Conservation (phyloP, 1,140 invertebrate genomes). For the Akabosia matsudoensis region DNA sequence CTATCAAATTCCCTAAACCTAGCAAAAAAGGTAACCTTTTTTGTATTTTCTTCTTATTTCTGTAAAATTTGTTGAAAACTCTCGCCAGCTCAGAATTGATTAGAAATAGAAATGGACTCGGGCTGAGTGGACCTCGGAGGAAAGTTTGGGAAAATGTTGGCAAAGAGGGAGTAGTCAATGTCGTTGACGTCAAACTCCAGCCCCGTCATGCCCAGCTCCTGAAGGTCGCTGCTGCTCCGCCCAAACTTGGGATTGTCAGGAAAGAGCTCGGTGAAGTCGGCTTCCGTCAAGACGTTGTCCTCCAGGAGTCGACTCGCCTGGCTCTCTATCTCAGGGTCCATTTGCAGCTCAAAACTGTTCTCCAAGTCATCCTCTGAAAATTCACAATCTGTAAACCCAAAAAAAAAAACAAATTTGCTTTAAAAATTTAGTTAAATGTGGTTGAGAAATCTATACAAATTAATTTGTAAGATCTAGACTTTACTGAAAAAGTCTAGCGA, state of each 20-base stretch:
- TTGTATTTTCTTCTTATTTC: too few relatives aligned
- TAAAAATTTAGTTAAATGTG: too few relatives aligned
- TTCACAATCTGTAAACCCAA: constrained; percentile 40
- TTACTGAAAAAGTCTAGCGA: too few relatives aligned
- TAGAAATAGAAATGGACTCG: constrained; percentile 42
- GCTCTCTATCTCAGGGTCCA: constrained; percentile 50
- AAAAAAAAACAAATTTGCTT: background rate
- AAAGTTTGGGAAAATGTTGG: constrained; percentile 44
- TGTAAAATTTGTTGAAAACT: background rate
- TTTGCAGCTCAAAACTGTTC: constrained; percentile 54
- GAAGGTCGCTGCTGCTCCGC: constrained; percentile 32
- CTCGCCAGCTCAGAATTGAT: constrained; percentile 34
- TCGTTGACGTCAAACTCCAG: constrained; percentile 42
- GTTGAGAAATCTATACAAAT: background rate
- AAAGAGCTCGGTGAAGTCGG: constrained; percentile 87
- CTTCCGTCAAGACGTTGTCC: constrained; percentile 82
- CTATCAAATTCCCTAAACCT: too few relatives aligned
- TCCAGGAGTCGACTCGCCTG: constrained; percentile 61
- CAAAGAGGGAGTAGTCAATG: constrained; percentile 45
- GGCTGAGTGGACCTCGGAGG: constrained; percentile 31
- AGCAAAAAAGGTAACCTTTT: too few relatives aligned
- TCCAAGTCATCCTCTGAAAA: constrained; percentile 46
- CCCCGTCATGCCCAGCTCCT: constrained; percentile 40
- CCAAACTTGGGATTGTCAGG: constrained; percentile 40
- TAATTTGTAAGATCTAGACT: background rate